Conservation (phyloP, 2,888 invertebrate genomes). For the Mythimna ferrago region DNA sequence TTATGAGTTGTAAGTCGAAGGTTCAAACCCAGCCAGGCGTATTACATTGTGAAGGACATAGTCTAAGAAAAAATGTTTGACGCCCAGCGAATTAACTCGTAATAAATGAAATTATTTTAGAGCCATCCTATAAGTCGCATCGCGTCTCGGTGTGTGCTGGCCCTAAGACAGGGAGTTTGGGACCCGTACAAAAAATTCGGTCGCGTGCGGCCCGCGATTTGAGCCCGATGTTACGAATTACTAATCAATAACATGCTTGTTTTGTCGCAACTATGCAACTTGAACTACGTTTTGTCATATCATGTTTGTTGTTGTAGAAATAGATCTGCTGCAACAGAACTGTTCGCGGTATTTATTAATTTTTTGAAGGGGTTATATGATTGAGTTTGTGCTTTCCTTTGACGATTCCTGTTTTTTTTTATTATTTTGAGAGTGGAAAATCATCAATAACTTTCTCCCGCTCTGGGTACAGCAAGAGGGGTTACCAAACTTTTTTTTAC, state of each 20-base stretch:
- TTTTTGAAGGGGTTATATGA: background rate
- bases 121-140: background rate
- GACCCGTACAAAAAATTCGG: slow-evolving; percentile 46
- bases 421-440: no score
- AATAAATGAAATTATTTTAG: no score
- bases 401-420: no score
- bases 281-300: slow-evolving; percentile 36
- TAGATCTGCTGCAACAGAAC: background rate
- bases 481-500: no score
- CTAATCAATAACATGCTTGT: slow-evolving; percentile 66
- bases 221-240: slow-evolving; percentile 63
- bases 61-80: no score
- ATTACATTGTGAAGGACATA: no score
- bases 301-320: slow-evolving; percentile 24
- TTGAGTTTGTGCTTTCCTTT: no score
- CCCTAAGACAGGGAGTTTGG: slow-evolving; percentile 15
- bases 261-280: slow-evolving; percentile 60
- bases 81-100: no score
- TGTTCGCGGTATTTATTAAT: background rate
- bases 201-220: slow-evolving; percentile 66
- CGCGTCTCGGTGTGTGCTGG: background rate
- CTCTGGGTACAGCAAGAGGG: no score
- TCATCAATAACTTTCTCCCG: no score
- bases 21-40: no score
- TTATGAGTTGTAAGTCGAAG: no score